These are phyloP conservation scores for Apeira syringaria DNA, from an alignment of 2,888 invertebrate genomes.

Conservation along the genomic window DNA sequence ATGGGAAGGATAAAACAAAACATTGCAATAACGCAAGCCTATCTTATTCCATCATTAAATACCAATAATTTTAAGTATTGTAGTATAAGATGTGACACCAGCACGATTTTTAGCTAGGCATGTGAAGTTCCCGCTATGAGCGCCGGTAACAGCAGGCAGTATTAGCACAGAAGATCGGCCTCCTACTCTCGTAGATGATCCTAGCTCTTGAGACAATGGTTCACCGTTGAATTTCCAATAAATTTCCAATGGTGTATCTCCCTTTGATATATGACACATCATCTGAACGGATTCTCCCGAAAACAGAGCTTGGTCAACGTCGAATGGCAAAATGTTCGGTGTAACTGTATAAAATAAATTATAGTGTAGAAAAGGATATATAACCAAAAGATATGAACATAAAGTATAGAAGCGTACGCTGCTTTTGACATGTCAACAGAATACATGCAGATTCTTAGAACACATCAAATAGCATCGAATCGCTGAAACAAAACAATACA, in stretches of 20 bases:
- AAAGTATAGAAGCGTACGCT: conserved; percentile 47
- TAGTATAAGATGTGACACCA: conserved; percentile 75
- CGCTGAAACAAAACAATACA: conserved; percentile 39
- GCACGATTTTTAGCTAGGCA: conserved; percentile 82
- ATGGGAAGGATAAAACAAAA: conserved; percentile 30
- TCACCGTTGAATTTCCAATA: conserved; percentile 86
- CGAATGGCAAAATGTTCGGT: conserved; percentile 86
- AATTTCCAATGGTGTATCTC: conserved; percentile 86
- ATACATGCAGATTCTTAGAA: conserved; percentile 68
- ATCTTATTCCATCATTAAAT: conserved; percentile 31
- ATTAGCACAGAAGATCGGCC: conserved; percentile 75
- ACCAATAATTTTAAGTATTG: conserved; percentile 81
- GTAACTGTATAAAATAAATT: conserved; percentile 55
- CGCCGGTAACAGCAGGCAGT: conserved; percentile 75
- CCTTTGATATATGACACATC: conserved; percentile 85
- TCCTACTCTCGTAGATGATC: conserved; percentile 70
- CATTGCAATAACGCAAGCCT: conserved; percentile 28
- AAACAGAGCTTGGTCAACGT: conserved; percentile 85
- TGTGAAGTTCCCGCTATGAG: conserved; percentile 83
- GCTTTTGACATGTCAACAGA: conserved; percentile 54
- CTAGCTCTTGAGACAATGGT: conserved; percentile 69
- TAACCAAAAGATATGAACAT: conserved; percentile 40
- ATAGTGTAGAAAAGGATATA: conserved; percentile 33
- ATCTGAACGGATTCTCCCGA: conserved; percentile 85
- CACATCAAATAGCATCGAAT: conserved; percentile 52